Percentiles rank a stretch among this genome's conserved stretches.
phyloP scores from a whole-genome alignment of 2,888 invertebrate species.

The Apamea monoglypha region DNA sequence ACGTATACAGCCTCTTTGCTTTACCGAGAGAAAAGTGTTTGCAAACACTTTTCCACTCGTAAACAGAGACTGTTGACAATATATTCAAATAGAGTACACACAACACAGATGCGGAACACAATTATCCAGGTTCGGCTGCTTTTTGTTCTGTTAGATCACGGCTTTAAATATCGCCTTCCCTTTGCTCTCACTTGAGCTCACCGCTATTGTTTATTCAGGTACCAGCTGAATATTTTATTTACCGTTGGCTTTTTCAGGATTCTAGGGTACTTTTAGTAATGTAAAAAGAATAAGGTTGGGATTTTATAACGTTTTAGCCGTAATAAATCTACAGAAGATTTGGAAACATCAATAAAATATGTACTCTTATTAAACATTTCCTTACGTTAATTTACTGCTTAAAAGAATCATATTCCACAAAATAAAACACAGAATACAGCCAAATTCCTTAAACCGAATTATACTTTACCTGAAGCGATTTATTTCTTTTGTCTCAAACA shows the following conservation, averaged over 20 bases:
- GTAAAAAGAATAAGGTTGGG: neutral
- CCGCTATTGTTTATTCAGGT: neutral
- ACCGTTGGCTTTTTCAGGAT: neutral
- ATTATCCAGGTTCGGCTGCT: conserved; percentile 19
- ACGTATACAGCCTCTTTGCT: neutral
- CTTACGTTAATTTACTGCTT: neutral
- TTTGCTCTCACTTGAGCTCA: neutral
- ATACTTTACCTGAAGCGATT: neutral
- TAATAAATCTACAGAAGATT: neutral
- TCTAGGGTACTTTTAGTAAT: neutral
- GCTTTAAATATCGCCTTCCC: conserved; percentile 21
- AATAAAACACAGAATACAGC: neutral
- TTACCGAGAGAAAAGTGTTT: conserved; percentile 1
- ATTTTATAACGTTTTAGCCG: neutral
- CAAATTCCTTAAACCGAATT: neutral
- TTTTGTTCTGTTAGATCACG: conserved; percentile 23
- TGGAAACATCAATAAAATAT: neutral
- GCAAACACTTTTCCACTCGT: conserved; percentile 13
- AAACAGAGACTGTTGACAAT: conserved; percentile 4
- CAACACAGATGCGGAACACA: conserved; percentile 14
- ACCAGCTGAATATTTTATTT: conserved; percentile 26
- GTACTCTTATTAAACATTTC: neutral
- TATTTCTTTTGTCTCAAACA: neutral
- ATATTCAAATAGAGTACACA: neutral
- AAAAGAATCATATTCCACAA: neutral